A percentile compares a stretch with the other conserved stretches of the same genome.
Conservation (phyloP, 2,888 invertebrate species). For the Phaonia tiefii region DNA sequence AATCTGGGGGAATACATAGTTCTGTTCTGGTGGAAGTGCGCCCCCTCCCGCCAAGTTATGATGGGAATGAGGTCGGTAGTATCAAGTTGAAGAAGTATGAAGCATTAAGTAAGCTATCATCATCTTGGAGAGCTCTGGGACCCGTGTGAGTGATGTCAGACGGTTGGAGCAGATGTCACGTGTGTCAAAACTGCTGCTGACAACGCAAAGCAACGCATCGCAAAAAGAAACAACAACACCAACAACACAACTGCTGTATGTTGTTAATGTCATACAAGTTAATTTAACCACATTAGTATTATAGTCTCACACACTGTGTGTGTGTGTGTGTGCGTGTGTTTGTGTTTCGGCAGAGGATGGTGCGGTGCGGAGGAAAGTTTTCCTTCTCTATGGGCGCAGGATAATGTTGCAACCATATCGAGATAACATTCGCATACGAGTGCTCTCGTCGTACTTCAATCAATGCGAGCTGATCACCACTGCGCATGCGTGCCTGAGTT, state of each 20-base stretch:
- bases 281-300: constrained; percentile 66
- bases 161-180: constrained; percentile 70
- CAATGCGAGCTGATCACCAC: not conserved
- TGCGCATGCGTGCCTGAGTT: constrained; percentile 19
- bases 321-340: not conserved
- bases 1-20: constrained; percentile 13
- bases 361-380: not conserved
- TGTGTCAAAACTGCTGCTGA: constrained; percentile 69
- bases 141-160: constrained; percentile 62
- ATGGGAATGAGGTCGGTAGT: constrained; percentile 21
- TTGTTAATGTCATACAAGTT: constrained; percentile 61
- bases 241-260: constrained; percentile 39
- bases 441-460: constrained; percentile 15
- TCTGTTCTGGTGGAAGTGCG: not conserved
- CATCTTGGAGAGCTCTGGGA: constrained; percentile 64
- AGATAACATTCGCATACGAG: constrained; percentile 33
- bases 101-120: constrained; percentile 78
- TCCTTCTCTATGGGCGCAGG: constrained; percentile 15
- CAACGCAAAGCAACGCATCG: constrained; percentile 27
- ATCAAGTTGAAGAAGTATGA: constrained; percentile 31
- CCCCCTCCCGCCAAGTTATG: constrained; percentile 12
- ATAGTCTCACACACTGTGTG: constrained; percentile 11
- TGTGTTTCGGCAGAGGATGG: no score
- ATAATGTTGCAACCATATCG: constrained; percentile 51
- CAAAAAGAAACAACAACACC: constrained; percentile 24